Percentiles rank a stretch among this genome's conserved stretches.
Evolutionary conservation across 2,113 vertebrate genomes (phyloP).

Genomic region (Tachuris rubrigastra): DNA sequence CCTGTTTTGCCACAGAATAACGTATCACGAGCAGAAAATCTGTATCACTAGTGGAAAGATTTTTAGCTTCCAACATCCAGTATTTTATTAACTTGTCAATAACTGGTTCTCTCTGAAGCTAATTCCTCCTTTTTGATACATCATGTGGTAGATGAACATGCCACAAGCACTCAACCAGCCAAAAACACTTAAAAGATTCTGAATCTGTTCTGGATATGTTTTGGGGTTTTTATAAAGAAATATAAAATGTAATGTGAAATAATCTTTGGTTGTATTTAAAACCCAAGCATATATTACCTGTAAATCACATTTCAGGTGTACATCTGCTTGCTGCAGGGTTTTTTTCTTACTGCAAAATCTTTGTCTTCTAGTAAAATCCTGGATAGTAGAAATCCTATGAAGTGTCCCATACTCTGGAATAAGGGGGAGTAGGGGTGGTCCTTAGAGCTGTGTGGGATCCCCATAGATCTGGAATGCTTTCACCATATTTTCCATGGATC

Average conservation of each 20-base stretch:
- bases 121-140: background rate
- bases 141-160: background rate
- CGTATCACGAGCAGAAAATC: background rate
- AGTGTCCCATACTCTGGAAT: background rate
- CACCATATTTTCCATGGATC: conserved; percentile 25
- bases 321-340: background rate
- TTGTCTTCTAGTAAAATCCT: background rate
- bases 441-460: conserved; percentile 32
- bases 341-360: background rate
- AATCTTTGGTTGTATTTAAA: background rate
- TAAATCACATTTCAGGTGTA: background rate
- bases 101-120: background rate
- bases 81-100: background rate
- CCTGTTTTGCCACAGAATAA: background rate
- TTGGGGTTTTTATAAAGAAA: background rate
- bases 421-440: background rate
- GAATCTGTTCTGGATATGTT: background rate
- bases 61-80: background rate
- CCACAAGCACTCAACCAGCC: background rate
- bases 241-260: background rate
- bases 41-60: background rate
- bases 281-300: background rate
- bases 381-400: background rate
- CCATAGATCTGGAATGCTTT: conserved; percentile 13
- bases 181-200: background rate